Evolutionary conservation across 2,113 vertebrate species (phyloP).

Genomic region (Tylochromis polylepis): DNA sequence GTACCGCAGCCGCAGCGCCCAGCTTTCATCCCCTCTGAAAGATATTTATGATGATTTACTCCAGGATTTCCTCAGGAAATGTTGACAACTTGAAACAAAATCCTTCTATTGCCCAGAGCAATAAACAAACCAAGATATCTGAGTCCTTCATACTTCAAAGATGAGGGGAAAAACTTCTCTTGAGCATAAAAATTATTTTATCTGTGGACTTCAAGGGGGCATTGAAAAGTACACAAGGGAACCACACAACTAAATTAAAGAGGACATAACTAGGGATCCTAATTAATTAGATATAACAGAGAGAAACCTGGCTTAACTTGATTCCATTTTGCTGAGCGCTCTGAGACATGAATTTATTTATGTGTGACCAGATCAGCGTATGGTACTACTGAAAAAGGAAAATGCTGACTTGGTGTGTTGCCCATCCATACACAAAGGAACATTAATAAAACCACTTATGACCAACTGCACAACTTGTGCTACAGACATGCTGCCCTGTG

Average conservation of each 20-base stretch:
- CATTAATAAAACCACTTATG: constrained; percentile 52
- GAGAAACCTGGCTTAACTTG: constrained; percentile 9
- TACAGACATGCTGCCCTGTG: neutral
- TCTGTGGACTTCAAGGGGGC: constrained; percentile 10
- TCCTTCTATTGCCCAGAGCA: constrained; percentile 41
- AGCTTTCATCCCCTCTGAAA: constrained; percentile 42
- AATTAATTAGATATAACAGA: constrained; percentile 27
- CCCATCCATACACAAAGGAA: constrained; percentile 43
- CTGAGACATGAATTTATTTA: neutral
- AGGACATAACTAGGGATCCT: neutral
- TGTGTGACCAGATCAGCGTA: neutral
- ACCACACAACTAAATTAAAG: neutral
- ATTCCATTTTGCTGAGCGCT: neutral
- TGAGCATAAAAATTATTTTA: constrained; percentile 24
- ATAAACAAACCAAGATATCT: constrained; percentile 56
- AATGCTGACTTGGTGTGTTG: constrained; percentile 29
- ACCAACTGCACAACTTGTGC: constrained; percentile 4
- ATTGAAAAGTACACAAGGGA: constrained; percentile 4
- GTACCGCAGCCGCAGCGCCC: neutral
- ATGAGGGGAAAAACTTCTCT: neutral
- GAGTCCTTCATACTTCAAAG: constrained; percentile 41
- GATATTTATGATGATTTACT: constrained; percentile 66
- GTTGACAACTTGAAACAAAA: constrained; percentile 69
- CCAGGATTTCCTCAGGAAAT: constrained; percentile 67
- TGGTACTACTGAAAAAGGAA: constrained; percentile 3